A percentile compares a stretch with the other conserved stretches of the same genome.
Conservation (phyloP, 2,888 invertebrate species). For the Cartodere bifasciata region DNA sequence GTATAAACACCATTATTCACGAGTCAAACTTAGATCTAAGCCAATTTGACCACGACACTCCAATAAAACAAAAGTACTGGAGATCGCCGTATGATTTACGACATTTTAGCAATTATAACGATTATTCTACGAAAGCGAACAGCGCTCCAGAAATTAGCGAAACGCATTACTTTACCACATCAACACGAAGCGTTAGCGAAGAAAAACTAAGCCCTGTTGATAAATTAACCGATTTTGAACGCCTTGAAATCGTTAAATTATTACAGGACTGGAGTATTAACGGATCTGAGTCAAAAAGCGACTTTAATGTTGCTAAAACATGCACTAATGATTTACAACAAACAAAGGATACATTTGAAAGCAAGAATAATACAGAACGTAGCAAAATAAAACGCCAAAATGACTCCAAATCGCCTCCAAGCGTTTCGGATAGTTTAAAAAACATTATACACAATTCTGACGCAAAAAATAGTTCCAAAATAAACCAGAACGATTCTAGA, state of each 20-base stretch:
- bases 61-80: conserved; percentile 44
- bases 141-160: conserved; percentile 28
- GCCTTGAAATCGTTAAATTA: conserved; percentile 31
- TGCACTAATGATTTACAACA: no score
- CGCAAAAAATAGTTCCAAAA: no score
- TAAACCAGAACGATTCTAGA: no score
- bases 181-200: conserved; percentile 26
- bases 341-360: no score
- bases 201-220: conserved; percentile 26
- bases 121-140: conserved; percentile 20
- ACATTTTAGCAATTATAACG: background rate
- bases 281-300: conserved; percentile 30
- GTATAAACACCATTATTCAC: conserved; percentile 31
- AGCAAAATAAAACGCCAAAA: no score
- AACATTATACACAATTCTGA: no score
- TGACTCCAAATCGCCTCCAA: no score
- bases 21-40: conserved; percentile 33
- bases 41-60: conserved; percentile 26
- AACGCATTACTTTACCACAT: conserved; percentile 14
- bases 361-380: no score
- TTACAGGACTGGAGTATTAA: conserved; percentile 34
- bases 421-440: no score
- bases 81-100: conserved; percentile 57
- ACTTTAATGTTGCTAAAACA: no score
- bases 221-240: conserved; percentile 32